These are phyloP conservation scores for Laticauda colubrina DNA, from an alignment of 2,113 vertebrate genomes.

Conservation along the genomic window DNA sequence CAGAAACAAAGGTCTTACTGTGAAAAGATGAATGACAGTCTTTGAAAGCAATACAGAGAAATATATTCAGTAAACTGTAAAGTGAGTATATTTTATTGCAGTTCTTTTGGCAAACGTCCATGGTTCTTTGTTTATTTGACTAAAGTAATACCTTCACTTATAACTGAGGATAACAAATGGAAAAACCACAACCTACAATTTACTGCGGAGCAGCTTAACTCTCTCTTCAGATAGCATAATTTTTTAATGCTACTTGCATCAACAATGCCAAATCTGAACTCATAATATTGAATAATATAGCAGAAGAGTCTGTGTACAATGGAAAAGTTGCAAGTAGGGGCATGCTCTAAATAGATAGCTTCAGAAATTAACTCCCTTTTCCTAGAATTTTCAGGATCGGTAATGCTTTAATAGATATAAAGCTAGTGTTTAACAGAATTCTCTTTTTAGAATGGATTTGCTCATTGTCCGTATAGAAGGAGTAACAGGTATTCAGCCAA, in stretches of 20 bases:
- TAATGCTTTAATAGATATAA: neutral
- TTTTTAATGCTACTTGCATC: neutral
- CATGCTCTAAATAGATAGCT: neutral
- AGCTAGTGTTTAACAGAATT: neutral
- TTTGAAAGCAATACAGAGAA: conserved; percentile 12
- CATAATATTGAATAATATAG: neutral
- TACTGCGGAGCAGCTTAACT: neutral
- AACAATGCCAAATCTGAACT: neutral
- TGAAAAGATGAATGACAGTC: neutral
- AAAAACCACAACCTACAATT: conserved; percentile 17
- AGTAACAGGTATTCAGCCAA: neutral
- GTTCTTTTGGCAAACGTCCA: neutral
- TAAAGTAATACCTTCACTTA: neutral
- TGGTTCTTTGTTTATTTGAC: conserved; percentile 28
- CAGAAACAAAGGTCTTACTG: conserved; percentile 9
- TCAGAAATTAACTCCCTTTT: neutral
- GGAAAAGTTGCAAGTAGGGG: neutral
- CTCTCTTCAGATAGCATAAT: neutral
- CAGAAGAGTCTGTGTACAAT: neutral
- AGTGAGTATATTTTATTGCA: neutral
- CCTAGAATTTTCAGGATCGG: neutral
- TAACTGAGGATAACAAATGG: neutral
- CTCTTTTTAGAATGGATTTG: neutral
- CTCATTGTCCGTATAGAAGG: neutral
- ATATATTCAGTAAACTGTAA: conserved; percentile 34